Evolutionary conservation across 2,113 vertebrate genomes (phyloP), one percentile per base, ranked within the genome.

Genomic region (Pseudopodoces humilis): DNA sequence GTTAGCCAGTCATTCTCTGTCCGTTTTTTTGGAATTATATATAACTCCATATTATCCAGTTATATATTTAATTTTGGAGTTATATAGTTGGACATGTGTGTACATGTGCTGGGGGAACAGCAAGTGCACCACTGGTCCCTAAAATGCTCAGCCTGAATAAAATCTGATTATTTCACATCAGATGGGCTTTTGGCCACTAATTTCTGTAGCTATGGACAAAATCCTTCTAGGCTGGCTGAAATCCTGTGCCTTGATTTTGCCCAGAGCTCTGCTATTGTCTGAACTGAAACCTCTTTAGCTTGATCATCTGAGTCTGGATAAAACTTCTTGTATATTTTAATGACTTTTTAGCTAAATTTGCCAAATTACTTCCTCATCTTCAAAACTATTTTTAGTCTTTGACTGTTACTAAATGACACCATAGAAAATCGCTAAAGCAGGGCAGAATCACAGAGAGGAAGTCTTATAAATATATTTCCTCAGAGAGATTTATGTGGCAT

Each of bases 41-140:
- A 49, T 39, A 39, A 39, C 39, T 39, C 39, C 39, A 39, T 39
- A 39, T 39, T 39, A 39, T 39, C 39, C 39, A 39, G 39, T 39
- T 39, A 39, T 39, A 39, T 39, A 11, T 8, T 19, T 75, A 10
- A 50, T 3, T 16, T 86, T 56, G 65, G 19, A 71, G 31, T 24
- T 39, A 1, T 5, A 1, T 1, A 49, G n/a, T 22, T 56, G 39
- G 21, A 20, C 0, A 0, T 2, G 4, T 2, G 2, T 7, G 13
- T 35, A 5, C 2, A 0, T 18, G 3, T 6, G 8, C 21, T 62
- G 7, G 19, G 5, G 33, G 59, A 74, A 18, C 0, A 11, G 14
- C 23, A 59, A 39, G n/a, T 11, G 7, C 25, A 15, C 6, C 28
- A 17, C 11, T 21, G 23, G 4, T 53, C 30, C 35, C 24, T 35